Base-by-base conservation (phyloP, 2,888 invertebrate species). In the Pinctada fucata region DNA sequence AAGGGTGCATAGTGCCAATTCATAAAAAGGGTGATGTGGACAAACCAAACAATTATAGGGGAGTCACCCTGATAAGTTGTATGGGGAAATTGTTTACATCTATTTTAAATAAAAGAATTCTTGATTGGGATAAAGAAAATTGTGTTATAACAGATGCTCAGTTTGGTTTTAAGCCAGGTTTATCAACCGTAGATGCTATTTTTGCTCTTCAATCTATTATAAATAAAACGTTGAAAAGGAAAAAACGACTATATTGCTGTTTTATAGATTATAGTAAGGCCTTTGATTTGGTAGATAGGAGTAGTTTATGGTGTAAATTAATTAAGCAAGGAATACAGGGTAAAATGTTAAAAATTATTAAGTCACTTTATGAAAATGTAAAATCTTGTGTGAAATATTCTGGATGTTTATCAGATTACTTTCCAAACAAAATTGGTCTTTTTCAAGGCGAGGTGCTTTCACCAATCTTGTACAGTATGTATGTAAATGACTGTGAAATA, bases 161-260 rank as follows among this genome's bases (percentile, higher is more conserved):
- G 45, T 3, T 66, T 6, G 66, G 3, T 5, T 66, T 66, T 5
- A 16, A 6, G 16, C 16, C 16, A 6, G 66, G 66, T 10, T 2
- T 66, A 6, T 66, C 66, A 66, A 66, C 66, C 2, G 45, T 13
- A 10, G 8, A 66, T 66, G 10, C 66, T 66, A 66, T 66, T n/a
- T 66, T 66, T n/a, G 2, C 45, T 8, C 16, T 66, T 16, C 66
- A n/a, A 66, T 66, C n/a, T 2, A 16, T 66, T 66, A n/a, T 66
- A n/a, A 6, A 66, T 66, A 66, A 66, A 45, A 45, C 16, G 6
- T 45, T 66, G 16, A 5, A 16, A 45, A 6, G 5, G 6, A 66
- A 66, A 45, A 48, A 68, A 68, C 48, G 68, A n/a, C n/a, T 47
- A 68, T 48, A 68, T 68, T 68, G 68, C 50, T 68, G 68, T 48